Evolutionary conservation across 1,140 invertebrate species (phyloP).

Genomic region (Penaeus indicus): DNA sequence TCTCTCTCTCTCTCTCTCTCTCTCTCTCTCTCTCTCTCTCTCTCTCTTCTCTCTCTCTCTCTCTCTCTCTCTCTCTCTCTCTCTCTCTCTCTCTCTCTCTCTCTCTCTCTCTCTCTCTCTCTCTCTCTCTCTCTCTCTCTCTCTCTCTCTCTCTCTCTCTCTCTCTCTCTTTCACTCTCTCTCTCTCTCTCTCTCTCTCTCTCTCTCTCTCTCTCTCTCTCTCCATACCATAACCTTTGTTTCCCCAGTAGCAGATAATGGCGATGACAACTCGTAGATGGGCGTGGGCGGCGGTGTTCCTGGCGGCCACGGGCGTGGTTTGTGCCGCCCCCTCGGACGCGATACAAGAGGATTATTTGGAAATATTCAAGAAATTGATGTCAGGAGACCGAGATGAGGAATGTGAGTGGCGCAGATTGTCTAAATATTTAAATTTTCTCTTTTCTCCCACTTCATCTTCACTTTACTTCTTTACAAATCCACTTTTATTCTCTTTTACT

Average conservation of each 20-base stretch:
- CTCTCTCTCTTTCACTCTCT: neutral
- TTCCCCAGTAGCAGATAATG: neutral
- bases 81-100: neutral
- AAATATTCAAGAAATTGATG: neutral
- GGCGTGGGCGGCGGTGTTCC: conserved; percentile 11
- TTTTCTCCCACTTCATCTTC: too few species aligned
- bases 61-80: neutral
- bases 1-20: too few species aligned
- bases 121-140: neutral
- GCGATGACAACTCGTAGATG: neutral
- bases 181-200: neutral
- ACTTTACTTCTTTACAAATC: too few species aligned
- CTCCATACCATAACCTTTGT: neutral
- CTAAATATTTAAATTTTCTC: too few species aligned
- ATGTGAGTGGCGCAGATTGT: neutral
- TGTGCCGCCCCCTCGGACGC: conserved; percentile 3
- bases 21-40: too few species aligned
- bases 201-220: neutral
- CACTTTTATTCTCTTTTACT: too few species aligned
- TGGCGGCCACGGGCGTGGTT: neutral
- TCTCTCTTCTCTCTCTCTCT: neutral
- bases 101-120: neutral
- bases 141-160: neutral
- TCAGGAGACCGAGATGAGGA: neutral
- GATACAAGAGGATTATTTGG: neutral